phyloP scores from a whole-genome alignment of 2,113 vertebrate species.

The Sinocyclocheilus maitianheensis region DNA sequence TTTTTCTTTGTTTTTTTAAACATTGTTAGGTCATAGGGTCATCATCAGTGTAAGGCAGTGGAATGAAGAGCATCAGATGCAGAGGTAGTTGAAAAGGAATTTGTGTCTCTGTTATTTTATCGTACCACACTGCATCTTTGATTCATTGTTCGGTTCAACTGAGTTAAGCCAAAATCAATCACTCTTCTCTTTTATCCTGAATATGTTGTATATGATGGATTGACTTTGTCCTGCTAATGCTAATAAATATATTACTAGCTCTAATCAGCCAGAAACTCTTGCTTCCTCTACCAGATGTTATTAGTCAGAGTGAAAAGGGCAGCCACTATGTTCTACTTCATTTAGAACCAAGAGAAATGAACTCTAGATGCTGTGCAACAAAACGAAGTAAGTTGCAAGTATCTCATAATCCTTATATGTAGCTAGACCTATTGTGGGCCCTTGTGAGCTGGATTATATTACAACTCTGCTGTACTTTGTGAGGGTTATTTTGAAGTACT shows the following conservation, averaged over 20 bases:
- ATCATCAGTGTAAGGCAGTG: not conserved
- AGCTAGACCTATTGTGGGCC: not conserved
- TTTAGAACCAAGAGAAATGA: slow-evolving; percentile 32
- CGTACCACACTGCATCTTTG: slow-evolving; percentile 16
- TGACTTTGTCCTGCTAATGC: slow-evolving; percentile 62
- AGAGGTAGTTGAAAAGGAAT: not conserved
- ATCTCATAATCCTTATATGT: not conserved
- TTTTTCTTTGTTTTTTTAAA: not conserved
- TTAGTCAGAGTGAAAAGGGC: slow-evolving; percentile 52
- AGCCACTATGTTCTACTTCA: slow-evolving; percentile 29
- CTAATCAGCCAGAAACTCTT: slow-evolving; percentile 61
- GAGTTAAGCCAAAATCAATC: slow-evolving; percentile 54
- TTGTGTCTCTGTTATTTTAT: not conserved
- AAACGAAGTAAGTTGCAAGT: slow-evolving; percentile 16
- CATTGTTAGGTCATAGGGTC: not conserved
- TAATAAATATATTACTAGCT: slow-evolving; percentile 70
- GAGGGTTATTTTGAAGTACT: slow-evolving; percentile 17
- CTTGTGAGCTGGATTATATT: slow-evolving; percentile 21
- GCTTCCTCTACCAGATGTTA: slow-evolving; percentile 45
- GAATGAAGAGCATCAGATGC: slow-evolving; percentile 8
- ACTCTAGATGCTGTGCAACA: slow-evolving; percentile 2
- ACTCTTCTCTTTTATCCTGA: slow-evolving; percentile 63
- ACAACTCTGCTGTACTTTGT: not conserved
- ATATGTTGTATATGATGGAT: slow-evolving; percentile 70
- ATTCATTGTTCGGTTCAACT: slow-evolving; percentile 55